Evolutionary conservation across 2,113 vertebrate species (phyloP), one percentile per base, ranked within the genome.

Genomic region (Pseudonaja textilis): DNA sequence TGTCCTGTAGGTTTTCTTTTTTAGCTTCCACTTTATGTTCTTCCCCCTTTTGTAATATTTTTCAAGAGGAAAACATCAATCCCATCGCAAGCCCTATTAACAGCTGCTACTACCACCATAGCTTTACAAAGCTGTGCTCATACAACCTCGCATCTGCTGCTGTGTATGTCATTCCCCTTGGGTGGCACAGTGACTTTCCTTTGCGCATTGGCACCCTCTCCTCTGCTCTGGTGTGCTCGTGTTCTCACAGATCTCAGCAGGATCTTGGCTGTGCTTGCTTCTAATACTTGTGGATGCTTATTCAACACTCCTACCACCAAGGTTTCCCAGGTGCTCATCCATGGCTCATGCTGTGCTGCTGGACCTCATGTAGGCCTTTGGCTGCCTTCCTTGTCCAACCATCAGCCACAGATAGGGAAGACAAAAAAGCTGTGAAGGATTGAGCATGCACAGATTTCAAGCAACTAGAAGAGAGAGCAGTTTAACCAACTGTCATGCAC

Each of bases 21-120:
- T 97, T 97, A 97, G 94, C 93, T 96, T 97, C 98, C 89, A 89
- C 95, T 96, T 96, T 97, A 94, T 96, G 98, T 93, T 98, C 98
- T 98, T 98, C 98, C 96, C 94, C 97, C 97, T 98, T 98, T 87
- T 91, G 95, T 96, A 95, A 96, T 96, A 54, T 93, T 86, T 90
- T 85, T 52, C 94, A 97, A 93, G 59, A 92, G 0, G 25, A 94
- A 93, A 95, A 91, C 92, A 90, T 93, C 3, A 9, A 39, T 91
- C 85, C 92, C 91, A 86, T 88, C 55, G 91, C 90, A 90, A 88
- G 85, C 91, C 93, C 74, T 93, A 10, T 89, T 94, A 92, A 92
- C 0, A 2, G 54, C 59, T 29, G 87, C 56, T 50, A 55, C 89
- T 81, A 61, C 25, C 14, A 64, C 10, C 55, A 93, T 93, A 96